A percentile compares a stretch with the other conserved stretches of the same genome.
Conservation (phyloP, 2,113 vertebrate genomes). For the Rhodinocichla rosea region DNA sequence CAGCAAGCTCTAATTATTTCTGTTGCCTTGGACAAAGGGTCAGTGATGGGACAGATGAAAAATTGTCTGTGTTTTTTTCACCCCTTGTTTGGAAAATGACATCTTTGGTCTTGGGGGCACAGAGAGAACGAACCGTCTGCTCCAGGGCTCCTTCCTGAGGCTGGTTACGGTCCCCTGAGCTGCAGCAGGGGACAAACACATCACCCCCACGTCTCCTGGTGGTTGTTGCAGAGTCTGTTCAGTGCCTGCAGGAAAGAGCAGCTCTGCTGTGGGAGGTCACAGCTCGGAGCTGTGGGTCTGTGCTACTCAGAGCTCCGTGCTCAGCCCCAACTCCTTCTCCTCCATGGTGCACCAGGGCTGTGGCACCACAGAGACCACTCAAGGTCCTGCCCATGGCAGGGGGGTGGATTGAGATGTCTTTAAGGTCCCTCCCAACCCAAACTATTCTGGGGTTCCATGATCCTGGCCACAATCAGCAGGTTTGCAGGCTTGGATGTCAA, state of each 20-base stretch:
- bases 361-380: background rate
- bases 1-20: background rate
- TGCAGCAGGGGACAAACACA: background rate
- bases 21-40: background rate
- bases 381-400: background rate
- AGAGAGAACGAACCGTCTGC: background rate
- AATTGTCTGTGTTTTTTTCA: background rate
- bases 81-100: background rate
- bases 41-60: background rate
- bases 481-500: background rate
- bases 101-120: background rate
- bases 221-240: background rate
- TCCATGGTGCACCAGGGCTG: accelerated
- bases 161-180: background rate
- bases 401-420: background rate
- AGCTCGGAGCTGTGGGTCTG: background rate
- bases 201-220: background rate
- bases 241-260: background rate
- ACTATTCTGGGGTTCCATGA: background rate
- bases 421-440: background rate
- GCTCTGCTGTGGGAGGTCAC: background rate
- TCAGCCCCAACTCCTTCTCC: background rate
- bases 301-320: accelerated
- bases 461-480: accelerated
- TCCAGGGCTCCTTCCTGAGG: background rate